phyloP scores from a whole-genome alignment of 2,888 invertebrate species.

The Oligia fasciuncula region DNA sequence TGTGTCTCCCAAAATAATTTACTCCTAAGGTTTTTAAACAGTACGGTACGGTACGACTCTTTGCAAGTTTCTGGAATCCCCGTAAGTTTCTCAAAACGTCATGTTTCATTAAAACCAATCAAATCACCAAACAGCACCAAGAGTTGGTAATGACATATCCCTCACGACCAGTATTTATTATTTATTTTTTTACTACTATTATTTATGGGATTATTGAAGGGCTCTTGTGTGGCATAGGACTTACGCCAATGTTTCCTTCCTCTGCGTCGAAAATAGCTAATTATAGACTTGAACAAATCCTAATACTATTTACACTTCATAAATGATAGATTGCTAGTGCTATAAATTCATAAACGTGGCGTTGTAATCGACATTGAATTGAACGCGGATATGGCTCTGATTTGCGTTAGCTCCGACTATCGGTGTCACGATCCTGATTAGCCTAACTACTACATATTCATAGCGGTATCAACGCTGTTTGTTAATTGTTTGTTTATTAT shows the following conservation, averaged over 20 bases:
- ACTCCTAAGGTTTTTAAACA: not conserved
- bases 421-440: conserved; percentile 42
- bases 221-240: not conserved
- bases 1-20: not conserved
- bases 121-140: not conserved
- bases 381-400: conserved; percentile 39
- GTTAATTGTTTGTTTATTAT: conserved; percentile 55
- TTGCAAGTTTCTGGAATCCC: not conserved
- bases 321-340: not conserved
- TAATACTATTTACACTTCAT: not conserved
- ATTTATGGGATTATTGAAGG: not conserved
- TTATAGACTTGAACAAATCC: conserved; percentile 3
- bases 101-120: not conserved
- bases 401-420: conserved; percentile 27
- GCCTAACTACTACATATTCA: conserved; percentile 39
- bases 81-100: not conserved
- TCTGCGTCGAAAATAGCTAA: not conserved
- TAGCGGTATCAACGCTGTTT: conserved; percentile 38
- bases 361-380: conserved; percentile 14
- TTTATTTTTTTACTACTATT: too few species aligned
- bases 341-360: conserved; percentile 7
- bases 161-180: not conserved
- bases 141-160: not conserved
- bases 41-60: not conserved
- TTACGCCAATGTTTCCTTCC: not conserved